phyloP scores from a whole-genome alignment of 1,140 invertebrate species.

The Trichonephila clavata region DNA sequence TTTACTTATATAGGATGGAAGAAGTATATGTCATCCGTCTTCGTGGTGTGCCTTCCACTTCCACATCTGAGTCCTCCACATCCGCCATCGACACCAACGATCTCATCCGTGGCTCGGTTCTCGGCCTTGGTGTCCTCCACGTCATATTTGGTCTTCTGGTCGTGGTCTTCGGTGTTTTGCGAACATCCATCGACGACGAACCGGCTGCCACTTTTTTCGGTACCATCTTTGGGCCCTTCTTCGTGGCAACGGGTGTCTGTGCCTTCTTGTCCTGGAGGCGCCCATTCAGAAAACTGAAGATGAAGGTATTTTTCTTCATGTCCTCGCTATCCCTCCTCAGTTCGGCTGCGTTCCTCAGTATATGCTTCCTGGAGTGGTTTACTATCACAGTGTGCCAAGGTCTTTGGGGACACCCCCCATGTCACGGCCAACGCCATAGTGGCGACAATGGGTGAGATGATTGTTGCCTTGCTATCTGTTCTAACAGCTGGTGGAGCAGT shows the following conservation, averaged over 20 bases:
- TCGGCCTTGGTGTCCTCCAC: conserved; percentile 59
- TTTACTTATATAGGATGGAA: conserved; percentile 49
- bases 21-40: conserved; percentile 69
- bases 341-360: neutral
- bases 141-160: conserved; percentile 60
- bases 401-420: conserved; percentile 42
- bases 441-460: conserved; percentile 21
- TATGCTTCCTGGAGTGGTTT: conserved; percentile 50
- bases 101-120: conserved; percentile 46
- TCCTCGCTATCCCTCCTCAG: neutral
- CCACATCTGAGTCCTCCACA: conserved; percentile 33
- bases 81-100: conserved; percentile 42
- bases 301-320: conserved; percentile 53
- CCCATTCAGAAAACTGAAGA: conserved; percentile 59
- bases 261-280: conserved; percentile 51
- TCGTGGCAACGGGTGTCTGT: conserved; percentile 41
- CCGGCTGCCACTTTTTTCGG: conserved; percentile 51
- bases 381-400: conserved; percentile 48
- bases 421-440: conserved; percentile 59
- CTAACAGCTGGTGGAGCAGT: conserved; percentile 48
- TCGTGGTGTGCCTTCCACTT: conserved; percentile 44
- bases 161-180: conserved; percentile 36
- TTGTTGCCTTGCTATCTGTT: conserved; percentile 6
- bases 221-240: conserved; percentile 63
- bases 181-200: conserved; percentile 43